Base-by-base conservation (phyloP, 2,888 invertebrate species). In the Colletes collaris region DNA sequence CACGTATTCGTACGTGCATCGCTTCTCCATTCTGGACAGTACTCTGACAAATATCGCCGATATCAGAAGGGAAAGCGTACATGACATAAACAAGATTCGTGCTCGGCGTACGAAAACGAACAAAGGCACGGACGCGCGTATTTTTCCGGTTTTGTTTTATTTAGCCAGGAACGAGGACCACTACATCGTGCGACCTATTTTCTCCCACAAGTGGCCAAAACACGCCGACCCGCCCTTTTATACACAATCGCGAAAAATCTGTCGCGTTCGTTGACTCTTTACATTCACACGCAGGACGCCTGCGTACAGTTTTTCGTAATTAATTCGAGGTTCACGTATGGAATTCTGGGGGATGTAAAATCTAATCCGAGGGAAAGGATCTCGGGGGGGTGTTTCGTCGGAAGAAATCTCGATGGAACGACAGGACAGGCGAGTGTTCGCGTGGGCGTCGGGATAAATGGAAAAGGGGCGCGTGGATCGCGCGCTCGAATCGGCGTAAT, bases 81-180 rank as follows among this genome's bases (percentile, higher is more conserved):
- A 83, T 81, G 86, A 83, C 86, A 76, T 83, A 86, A 86, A 86
- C 84, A 86, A 86, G 86, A 76, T 86, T 72, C 86, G 86, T 86
- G 86, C 82, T 49, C 62, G 73, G 86, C 67, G 72, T 86, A 76
- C 81, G 35, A 52, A 66, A 76, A 35, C 50, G 64, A 58, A 73
- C 72, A 78, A 68, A 73, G 58, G 64, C 56, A 55, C 35, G n/a
- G 46, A 6, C 19, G 10, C 53, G 35, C 56, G 50, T 52, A 65
- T 70, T 67, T 81, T 60, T 60, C 52, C 11, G 19, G 27, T 65
- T 56, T 67, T 52, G n/a, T 55, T 82, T 76, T 69, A 76, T 84
- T 84, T 76, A 65, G 70, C 56, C 3, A 8, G 7, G 59, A 13
- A 74, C 67, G 27, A 16, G 16, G 63, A 74, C 46, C 10, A n/a